A percentile compares a stretch with the other conserved stretches of the same genome.
Conservation (phyloP, 2,888 invertebrate species). For the Nyleta sp. region DNA sequence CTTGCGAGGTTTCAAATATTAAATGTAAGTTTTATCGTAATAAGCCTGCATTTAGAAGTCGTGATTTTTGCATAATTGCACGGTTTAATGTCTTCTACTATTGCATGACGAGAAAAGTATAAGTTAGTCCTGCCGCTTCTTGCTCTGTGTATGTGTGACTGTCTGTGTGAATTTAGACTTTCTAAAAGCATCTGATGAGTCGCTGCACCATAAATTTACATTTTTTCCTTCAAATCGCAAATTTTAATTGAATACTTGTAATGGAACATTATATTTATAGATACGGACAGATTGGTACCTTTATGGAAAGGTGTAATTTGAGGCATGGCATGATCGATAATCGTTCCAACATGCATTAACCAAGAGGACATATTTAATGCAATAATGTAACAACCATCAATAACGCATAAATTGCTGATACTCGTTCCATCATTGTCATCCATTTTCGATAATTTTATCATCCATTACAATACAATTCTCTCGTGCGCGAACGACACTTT, state of each 20-base stretch:
- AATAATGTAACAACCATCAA: background rate
- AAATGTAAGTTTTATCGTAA: conserved; percentile 30
- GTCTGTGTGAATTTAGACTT: conserved; percentile 23
- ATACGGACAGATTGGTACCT: background rate
- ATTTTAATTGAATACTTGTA: conserved; percentile 8
- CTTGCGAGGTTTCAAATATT: conserved; percentile 27
- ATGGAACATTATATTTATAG: background rate
- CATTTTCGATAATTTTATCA: background rate
- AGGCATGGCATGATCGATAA: too few relatives aligned
- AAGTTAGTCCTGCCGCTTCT: conserved; percentile 19
- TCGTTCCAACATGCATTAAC: too few relatives aligned
- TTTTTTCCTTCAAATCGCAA: conserved; percentile 3
- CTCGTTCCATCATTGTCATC: background rate
- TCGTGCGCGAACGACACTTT: too few relatives aligned
- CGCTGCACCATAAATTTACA: conserved; percentile 25
- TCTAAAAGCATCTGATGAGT: conserved; percentile 43
- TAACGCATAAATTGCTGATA: background rate
- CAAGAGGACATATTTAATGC: background rate
- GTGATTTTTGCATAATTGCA: conserved; percentile 49
- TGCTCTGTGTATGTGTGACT: conserved; percentile 11
- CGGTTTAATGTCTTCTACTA: conserved; percentile 38
- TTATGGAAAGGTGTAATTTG: background rate
- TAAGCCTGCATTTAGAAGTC: conserved; percentile 32
- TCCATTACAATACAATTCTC: too few relatives aligned
- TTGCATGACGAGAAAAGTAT: conserved; percentile 49